Evolutionary conservation across 1,140 invertebrate genomes (phyloP), one percentile per base, ranked within the genome.

Genomic region (Pseudomyrmex dendroicus): DNA sequence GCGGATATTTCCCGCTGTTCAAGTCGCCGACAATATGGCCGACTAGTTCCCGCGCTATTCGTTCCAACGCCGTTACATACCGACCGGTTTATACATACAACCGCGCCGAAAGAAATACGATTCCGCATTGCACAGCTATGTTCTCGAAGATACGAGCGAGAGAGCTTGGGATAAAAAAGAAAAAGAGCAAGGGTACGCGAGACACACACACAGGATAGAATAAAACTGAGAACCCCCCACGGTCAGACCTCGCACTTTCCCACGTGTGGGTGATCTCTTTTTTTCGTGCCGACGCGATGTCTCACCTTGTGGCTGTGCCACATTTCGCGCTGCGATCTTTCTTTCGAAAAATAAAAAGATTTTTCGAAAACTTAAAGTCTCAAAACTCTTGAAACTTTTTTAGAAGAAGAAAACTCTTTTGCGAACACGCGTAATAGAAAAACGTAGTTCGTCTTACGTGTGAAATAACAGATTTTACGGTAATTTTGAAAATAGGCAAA

Each of bases 201-300:
- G 87, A 67, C 72, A 25, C 25, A 25, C 25, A 25, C 89, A 85
- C 80, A 89, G 88, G 90, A 91, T 90, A 91, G 87, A 88, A 87
- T 84, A 87, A 90, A 86, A 90, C 88, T 87, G 89, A 85, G 93
- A 92, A 35, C 92, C 92, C 91, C 92, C 92, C 92, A 93, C 92
- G 91, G 93, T 90, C 90, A 89, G 89, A 91, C 89, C 92, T 94
- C 92, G 92, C 93, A 94, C 92, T 94, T 93, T 93, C 93, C 93
- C 93, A 93, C 93, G 92, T 94, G 92, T 92, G 93, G 93, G 93
- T 93, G 93, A 94, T 93, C 93, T 88, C 90, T 92, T 94, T 94
- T 94, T 90, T 93, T 93, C 93, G 90, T 90, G 89, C 92, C 92
- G 92, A 91, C 92, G 57, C 90, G 84, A 35, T 35, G 82, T 89